Percentiles rank a stretch among this genome's conserved stretches.
phyloP scores from a whole-genome alignment of 2,797 vertebrate genomes.

The Morelia viridis region DNA sequence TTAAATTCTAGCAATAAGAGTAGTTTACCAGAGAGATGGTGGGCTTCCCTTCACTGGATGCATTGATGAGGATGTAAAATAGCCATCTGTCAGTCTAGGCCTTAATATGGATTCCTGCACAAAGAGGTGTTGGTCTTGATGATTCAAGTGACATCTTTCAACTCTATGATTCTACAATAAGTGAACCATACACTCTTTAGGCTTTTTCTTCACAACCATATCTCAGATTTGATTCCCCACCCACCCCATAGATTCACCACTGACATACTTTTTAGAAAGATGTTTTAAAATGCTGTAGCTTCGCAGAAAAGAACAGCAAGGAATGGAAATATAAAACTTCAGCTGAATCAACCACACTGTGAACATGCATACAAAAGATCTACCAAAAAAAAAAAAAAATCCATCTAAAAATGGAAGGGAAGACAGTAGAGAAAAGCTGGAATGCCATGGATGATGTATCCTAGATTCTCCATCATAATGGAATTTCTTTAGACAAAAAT shows the following conservation, averaged over 20 bases:
- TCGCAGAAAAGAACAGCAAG: not conserved
- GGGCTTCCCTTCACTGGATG: not conserved
- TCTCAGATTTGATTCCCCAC: not conserved
- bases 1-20: not conserved
- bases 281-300: not conserved
- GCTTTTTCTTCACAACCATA: not conserved
- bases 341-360: not conserved
- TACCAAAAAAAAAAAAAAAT: not conserved
- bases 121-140: not conserved
- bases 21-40: not conserved
- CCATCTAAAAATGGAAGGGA: not conserved
- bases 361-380: not conserved
- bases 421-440: not conserved
- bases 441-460: not conserved
- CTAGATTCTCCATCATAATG: not conserved
- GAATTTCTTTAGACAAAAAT: not conserved
- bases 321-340: not conserved
- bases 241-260: not conserved
- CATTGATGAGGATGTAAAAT: not conserved
- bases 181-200: no score
- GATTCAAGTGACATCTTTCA: not conserved
- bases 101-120: not conserved
- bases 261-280: not conserved
- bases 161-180: not conserved
- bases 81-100: not conserved